Conservation (phyloP, 2,113 vertebrate species). For the Urocynchramus pylzowi region DNA sequence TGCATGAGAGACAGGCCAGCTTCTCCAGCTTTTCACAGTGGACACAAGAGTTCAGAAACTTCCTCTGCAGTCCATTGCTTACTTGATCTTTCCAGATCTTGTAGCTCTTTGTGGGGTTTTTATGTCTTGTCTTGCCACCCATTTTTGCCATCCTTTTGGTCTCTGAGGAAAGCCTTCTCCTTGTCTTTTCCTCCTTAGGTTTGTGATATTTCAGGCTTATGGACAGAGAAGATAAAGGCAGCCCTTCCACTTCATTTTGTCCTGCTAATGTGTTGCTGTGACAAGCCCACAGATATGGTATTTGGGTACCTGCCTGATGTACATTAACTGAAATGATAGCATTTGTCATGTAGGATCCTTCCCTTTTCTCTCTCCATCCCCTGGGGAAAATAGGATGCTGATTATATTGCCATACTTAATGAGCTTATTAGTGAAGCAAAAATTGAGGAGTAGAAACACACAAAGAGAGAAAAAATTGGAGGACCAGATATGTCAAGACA, state of each 20-base stretch:
- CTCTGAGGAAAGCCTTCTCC: neutral
- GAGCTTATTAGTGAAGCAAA: conserved; percentile 1
- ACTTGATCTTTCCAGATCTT: neutral
- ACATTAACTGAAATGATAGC: neutral
- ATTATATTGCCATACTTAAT: neutral
- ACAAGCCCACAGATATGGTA: neutral
- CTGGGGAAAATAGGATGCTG: neutral
- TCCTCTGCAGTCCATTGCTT: neutral
- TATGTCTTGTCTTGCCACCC: neutral
- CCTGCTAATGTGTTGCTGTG: neutral
- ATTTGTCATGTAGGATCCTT: neutral
- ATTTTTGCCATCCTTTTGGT: neutral
- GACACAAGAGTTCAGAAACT: neutral
- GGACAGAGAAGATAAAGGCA: neutral
- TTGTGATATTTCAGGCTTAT: neutral
- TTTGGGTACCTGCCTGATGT: neutral
- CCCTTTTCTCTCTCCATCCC: neutral
- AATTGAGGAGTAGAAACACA: neutral
- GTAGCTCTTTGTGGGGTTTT: neutral
- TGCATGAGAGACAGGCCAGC: rapidly evolving
- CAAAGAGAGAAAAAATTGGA: neutral
- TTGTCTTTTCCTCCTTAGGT: neutral
- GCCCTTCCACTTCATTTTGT: neutral
- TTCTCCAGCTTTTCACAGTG: neutral
- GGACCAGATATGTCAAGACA: neutral